A percentile compares a stretch with the other conserved stretches of the same genome.
phyloP scores from a whole-genome alignment of 2,797 vertebrate genomes.

The Hydrolagus colliei region DNA sequence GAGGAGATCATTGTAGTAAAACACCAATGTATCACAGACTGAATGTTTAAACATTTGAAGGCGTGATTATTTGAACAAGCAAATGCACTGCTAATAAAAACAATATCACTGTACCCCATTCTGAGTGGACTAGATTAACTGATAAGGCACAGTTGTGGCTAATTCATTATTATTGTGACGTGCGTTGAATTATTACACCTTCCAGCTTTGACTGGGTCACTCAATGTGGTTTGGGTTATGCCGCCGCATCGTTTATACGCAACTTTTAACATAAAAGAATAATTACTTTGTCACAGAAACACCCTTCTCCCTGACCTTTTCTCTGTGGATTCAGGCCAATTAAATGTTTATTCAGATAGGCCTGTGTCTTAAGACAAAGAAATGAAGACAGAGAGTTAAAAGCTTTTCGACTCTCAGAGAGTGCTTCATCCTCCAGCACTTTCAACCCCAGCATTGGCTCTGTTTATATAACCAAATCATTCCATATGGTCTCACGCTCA shows the following conservation, averaged over 20 bases:
- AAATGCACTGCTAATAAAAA: conserved; percentile 27
- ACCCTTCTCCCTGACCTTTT: conserved; percentile 23
- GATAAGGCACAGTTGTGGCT: conserved; percentile 23
- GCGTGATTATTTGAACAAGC: conserved; percentile 21
- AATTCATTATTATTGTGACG: conserved; percentile 19
- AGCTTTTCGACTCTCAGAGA: conserved; percentile 8
- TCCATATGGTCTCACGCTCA: not conserved
- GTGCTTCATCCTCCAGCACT: not conserved
- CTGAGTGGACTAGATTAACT: conserved; percentile 12
- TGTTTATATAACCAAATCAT: conserved; percentile 27
- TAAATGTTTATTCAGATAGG: conserved; percentile 28
- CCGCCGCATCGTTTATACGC: not conserved
- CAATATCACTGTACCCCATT: conserved; percentile 25
- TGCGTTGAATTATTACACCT: not conserved
- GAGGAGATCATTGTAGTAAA: conserved; percentile 1
- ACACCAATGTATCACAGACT: not conserved
- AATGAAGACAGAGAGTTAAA: not conserved
- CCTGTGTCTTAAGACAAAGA: conserved; percentile 15
- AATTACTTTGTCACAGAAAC: conserved; percentile 28
- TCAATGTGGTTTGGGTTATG: not conserved
- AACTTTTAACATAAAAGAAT: conserved; percentile 19
- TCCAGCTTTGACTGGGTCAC: conserved; percentile 20
- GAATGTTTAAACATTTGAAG: conserved; percentile 9
- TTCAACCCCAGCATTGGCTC: not conserved
- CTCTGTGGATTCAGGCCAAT: conserved; percentile 20